Conservation (phyloP, 23 tunicate genomes). For the Trididemnum miniatum region DNA sequence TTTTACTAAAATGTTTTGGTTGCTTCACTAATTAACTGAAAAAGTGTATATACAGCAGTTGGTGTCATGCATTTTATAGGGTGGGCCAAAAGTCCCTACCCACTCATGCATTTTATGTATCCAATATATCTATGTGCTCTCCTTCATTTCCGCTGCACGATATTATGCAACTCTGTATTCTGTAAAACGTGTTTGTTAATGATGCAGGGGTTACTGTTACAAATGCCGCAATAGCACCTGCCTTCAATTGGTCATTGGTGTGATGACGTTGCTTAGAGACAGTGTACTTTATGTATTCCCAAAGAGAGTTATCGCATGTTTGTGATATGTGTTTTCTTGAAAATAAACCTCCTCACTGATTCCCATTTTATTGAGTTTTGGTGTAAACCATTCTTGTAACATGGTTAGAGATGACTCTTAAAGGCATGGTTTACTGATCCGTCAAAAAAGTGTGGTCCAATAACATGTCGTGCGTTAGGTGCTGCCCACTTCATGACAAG, state of each 20-base stretch:
- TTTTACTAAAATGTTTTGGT: too few relatives aligned
- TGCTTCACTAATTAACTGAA: too few relatives aligned
- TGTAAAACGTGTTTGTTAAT: slow-evolving; percentile 9
- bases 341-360: slow-evolving; percentile 11
- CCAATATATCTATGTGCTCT: slow-evolving; percentile 16
- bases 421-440: slow-evolving; percentile 1
- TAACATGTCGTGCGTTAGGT: slow-evolving; percentile 14
- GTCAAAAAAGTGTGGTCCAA: slow-evolving; percentile 30
- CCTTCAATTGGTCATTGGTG: slow-evolving; percentile 16
- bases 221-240: slow-evolving; percentile 19
- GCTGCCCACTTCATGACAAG: slow-evolving; percentile 21
- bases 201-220: slow-evolving; percentile 18
- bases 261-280: slow-evolving; percentile 11
- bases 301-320: slow-evolving; percentile 25
- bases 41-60: too few relatives aligned
- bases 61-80: not conserved
- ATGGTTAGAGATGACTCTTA: slow-evolving; percentile 11
- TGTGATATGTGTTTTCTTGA: not conserved
- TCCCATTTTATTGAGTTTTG: slow-evolving; percentile 15
- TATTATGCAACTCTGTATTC: slow-evolving; percentile 21
- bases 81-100: slow-evolving; percentile 6
- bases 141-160: slow-evolving; percentile 20
- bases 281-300: slow-evolving; percentile 20
- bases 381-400: slow-evolving; percentile 24
- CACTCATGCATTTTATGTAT: slow-evolving; percentile 2